Percentiles rank a stretch among this genome's conserved stretches.
Conservation (phyloP, 2,113 vertebrate genomes). For the Otis tarda region DNA sequence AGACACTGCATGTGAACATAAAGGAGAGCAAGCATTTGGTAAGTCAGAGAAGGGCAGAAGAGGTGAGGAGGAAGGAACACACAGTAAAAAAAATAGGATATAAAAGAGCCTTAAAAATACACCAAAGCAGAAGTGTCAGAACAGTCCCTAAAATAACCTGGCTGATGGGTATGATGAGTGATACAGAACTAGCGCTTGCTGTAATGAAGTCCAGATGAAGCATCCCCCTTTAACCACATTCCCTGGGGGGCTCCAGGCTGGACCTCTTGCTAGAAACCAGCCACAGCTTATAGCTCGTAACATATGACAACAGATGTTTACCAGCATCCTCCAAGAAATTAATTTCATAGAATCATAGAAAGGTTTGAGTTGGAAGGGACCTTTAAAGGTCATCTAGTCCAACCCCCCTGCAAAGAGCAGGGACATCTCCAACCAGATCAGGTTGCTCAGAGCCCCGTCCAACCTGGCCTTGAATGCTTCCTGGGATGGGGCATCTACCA, state of each 20-base stretch:
- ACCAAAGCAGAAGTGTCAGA: neutral
- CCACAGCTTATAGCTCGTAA: neutral
- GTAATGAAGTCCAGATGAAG: neutral
- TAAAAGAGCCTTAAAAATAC: neutral
- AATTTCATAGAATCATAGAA: neutral
- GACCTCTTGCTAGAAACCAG: neutral
- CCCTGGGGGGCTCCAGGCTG: neutral
- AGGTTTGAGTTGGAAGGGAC: no score
- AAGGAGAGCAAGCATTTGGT: neutral
- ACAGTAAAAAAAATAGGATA: neutral
- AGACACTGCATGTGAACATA: neutral
- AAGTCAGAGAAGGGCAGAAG: neutral
- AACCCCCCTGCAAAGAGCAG: no score
- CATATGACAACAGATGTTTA: neutral
- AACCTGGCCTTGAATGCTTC: no score
- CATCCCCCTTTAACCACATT: neutral
- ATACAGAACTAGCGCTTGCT: neutral
- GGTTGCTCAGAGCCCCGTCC: no score
- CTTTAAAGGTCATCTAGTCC: no score
- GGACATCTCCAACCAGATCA: no score
- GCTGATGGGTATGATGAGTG: neutral
- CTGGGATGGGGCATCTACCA: no score
- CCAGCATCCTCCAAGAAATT: neutral
- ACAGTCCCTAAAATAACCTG: conserved; percentile 2
- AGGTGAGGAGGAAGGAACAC: neutral